phyloP scores from a whole-genome alignment of 2,888 invertebrate genomes.

The Scaptomyza reducta region DNA sequence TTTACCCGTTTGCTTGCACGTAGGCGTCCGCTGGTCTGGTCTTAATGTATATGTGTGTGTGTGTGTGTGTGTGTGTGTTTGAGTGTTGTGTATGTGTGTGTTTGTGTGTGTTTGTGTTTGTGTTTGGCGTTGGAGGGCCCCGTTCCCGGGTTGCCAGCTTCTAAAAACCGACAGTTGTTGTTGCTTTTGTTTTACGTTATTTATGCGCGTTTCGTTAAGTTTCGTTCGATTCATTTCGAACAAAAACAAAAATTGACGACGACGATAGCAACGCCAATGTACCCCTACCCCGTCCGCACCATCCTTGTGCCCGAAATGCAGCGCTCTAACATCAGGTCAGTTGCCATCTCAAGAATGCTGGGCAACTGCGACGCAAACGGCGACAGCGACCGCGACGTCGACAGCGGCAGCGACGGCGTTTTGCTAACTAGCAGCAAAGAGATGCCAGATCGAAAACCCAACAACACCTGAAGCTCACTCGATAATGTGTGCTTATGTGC shows the following conservation, averaged over 20 bases:
- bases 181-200: slow-evolving; percentile 64
- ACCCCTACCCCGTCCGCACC: background rate
- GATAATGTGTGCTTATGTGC: slow-evolving; percentile 20
- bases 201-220: slow-evolving; percentile 76
- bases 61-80: slow-evolving; percentile 3
- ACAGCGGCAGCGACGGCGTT: slow-evolving; percentile 39
- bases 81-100: background rate
- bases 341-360: slow-evolving; percentile 63
- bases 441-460: slow-evolving; percentile 64
- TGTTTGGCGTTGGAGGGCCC: slow-evolving; percentile 72
- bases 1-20: slow-evolving; percentile 61
- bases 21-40: slow-evolving; percentile 68
- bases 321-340: slow-evolving; percentile 35
- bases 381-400: slow-evolving; percentile 6
- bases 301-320: background rate
- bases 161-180: slow-evolving; percentile 35
- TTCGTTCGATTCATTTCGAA: slow-evolving; percentile 75
- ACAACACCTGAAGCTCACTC: slow-evolving; percentile 76
- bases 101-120: slow-evolving; percentile 20
- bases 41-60: slow-evolving; percentile 31
- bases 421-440: slow-evolving; percentile 67
- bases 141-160: slow-evolving; percentile 55
- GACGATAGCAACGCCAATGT: slow-evolving; percentile 36
- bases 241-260: slow-evolving; percentile 70
- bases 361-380: slow-evolving; percentile 37